A percentile compares a stretch with the other conserved stretches of the same genome.
phyloP scores from a whole-genome alignment of 2,113 vertebrate genomes.

The Pachycephala philippinensis region DNA sequence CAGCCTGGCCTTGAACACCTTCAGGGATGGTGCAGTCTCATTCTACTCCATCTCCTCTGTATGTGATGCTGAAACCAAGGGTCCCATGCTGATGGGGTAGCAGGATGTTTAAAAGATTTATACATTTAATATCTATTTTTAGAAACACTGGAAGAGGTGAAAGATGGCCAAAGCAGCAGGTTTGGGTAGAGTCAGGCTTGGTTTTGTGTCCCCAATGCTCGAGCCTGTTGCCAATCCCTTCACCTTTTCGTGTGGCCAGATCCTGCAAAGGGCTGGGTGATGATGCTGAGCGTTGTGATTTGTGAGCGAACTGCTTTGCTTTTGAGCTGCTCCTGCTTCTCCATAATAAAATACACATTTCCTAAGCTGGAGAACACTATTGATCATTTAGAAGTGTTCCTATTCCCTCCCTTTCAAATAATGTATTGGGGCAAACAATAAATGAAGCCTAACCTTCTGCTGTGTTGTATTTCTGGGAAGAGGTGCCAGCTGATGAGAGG shows the following conservation, averaged over 20 bases:
- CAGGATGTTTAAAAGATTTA: background rate
- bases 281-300: background rate
- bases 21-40: background rate
- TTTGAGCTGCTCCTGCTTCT: background rate
- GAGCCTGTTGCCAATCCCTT: background rate
- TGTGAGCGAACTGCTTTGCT: background rate
- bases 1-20: background rate
- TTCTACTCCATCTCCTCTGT: background rate
- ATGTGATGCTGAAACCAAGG: background rate
- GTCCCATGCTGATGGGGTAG: background rate
- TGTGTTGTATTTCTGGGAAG: background rate
- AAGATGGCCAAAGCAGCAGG: background rate
- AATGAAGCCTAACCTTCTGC: background rate
- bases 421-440: background rate
- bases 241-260: background rate
- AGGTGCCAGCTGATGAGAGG: background rate
- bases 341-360: background rate
- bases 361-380: background rate
- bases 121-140: background rate
- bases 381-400: background rate
- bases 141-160: background rate
- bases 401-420: background rate
- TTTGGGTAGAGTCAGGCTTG: background rate
- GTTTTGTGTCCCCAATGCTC: fast-evolving
- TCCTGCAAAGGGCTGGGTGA: background rate